Conservation (phyloP, 1,140 invertebrate genomes). For the Drosophila bifasciata region DNA sequence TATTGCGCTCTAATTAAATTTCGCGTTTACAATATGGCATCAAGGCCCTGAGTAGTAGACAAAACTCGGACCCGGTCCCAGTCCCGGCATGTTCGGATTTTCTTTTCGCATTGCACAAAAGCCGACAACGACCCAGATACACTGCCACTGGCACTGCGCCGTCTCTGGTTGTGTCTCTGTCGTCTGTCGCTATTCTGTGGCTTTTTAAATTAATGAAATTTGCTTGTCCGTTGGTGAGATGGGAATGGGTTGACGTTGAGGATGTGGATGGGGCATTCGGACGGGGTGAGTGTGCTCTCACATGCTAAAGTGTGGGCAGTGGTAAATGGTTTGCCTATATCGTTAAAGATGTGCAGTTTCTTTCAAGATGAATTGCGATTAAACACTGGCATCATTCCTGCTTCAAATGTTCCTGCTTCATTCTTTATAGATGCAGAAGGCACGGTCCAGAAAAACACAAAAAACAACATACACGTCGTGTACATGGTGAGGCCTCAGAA, state of each 20-base stretch:
- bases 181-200: constrained; percentile 18
- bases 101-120: constrained; percentile 42
- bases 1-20: constrained; percentile 75
- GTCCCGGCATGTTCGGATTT: constrained; percentile 50
- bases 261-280: constrained; percentile 10
- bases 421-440: not conserved
- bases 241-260: constrained; percentile 25
- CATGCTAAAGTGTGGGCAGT: constrained; percentile 3
- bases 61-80: constrained; percentile 30
- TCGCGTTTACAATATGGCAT: constrained; percentile 47
- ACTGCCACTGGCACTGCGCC: constrained; percentile 7
- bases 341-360: not conserved
- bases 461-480: no score
- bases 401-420: no score
- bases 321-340: constrained; percentile 5
- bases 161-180: constrained; percentile 19
- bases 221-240: constrained; percentile 51
- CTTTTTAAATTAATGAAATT: constrained; percentile 71
- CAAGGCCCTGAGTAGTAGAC: constrained; percentile 37
- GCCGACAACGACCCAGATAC: constrained; percentile 48
- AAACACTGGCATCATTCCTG: not conserved
- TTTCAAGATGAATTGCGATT: not conserved
- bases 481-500: no score
- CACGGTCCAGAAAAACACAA: no score
- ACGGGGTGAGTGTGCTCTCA: constrained; percentile 9